A percentile compares a stretch with the other conserved stretches of the same genome.
Evolutionary conservation across 37 sponge, comb jelly and placozoan genomes (phyloP).

Genomic region (Geodia barretti): DNA sequence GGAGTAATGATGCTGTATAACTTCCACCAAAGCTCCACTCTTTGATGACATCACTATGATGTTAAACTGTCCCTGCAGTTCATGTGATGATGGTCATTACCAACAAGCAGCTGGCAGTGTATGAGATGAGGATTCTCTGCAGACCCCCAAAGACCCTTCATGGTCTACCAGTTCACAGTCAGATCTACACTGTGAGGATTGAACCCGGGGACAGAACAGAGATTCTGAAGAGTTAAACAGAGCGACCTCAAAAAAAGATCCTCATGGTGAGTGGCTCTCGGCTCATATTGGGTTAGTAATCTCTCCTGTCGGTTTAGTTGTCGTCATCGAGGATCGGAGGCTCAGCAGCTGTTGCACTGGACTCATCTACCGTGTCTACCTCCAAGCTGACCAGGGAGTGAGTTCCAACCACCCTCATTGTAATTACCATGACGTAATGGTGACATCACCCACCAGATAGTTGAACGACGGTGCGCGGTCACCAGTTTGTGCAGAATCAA

Average conservation of each 20-base stretch:
- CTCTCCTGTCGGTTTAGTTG: neutral
- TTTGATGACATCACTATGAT: neutral
- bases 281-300: neutral
- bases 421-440: neutral
- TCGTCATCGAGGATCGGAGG: neutral
- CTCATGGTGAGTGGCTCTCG: slow-evolving; percentile 22
- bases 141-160: slow-evolving; percentile 34
- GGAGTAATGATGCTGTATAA: neutral
- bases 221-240: slow-evolving; percentile 60
- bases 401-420: neutral
- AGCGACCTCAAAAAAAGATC: slow-evolving; percentile 60
- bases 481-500: slow-evolving; percentile 68
- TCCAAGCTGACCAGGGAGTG: no score
- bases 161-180: slow-evolving; percentile 64
- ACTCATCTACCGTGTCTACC: no score
- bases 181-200: slow-evolving; percentile 72
- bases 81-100: slow-evolving; percentile 68
- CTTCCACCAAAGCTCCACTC: neutral
- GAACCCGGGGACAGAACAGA: slow-evolving; percentile 75
- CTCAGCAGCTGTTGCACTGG: neutral
- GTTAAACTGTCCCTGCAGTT: slow-evolving; percentile 46
- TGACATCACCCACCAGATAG: neutral
- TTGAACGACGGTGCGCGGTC: slow-evolving; percentile 40
- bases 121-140: slow-evolving; percentile 62
- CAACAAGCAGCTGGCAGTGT: slow-evolving; percentile 50